Conservation (phyloP, 2,888 invertebrate species). For the Dolomedes plantarius region DNA sequence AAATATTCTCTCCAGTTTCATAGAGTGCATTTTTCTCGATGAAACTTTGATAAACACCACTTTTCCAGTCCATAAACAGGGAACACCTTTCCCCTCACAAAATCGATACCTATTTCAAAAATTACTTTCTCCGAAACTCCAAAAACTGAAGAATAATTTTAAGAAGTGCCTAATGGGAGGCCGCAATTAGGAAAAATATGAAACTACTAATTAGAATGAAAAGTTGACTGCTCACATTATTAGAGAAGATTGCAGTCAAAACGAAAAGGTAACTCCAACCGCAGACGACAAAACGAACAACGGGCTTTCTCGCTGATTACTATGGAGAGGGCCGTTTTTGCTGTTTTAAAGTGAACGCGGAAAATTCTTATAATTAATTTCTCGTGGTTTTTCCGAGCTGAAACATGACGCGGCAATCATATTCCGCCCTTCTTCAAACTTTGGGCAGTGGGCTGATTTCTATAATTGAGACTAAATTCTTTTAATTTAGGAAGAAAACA, state of each 20-base stretch:
- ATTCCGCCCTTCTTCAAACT: not conserved
- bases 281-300: not conserved
- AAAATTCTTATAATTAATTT: not conserved
- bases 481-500: not conserved
- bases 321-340: not conserved
- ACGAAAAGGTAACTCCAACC: conserved; percentile 6
- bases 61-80: too few relatives aligned
- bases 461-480: not conserved
- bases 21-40: too few relatives aligned
- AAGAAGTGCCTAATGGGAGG: conserved; percentile 10
- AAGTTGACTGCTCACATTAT: conserved; percentile 6
- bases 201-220: conserved; percentile 12
- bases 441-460: not conserved
- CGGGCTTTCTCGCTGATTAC: not conserved
- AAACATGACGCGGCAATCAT: not conserved
- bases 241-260: conserved; percentile 1
- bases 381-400: not conserved
- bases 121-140: not conserved
- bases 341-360: not conserved
- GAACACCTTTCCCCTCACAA: too few relatives aligned
- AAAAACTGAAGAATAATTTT: conserved; percentile 2
- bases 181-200: conserved; percentile 12
- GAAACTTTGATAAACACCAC: too few relatives aligned
- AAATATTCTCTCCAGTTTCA: too few relatives aligned
- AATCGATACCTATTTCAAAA: conserved; percentile 3